Evolutionary conservation across 2,797 vertebrate species (phyloP).

Genomic region (Graptemys geographica): DNA sequence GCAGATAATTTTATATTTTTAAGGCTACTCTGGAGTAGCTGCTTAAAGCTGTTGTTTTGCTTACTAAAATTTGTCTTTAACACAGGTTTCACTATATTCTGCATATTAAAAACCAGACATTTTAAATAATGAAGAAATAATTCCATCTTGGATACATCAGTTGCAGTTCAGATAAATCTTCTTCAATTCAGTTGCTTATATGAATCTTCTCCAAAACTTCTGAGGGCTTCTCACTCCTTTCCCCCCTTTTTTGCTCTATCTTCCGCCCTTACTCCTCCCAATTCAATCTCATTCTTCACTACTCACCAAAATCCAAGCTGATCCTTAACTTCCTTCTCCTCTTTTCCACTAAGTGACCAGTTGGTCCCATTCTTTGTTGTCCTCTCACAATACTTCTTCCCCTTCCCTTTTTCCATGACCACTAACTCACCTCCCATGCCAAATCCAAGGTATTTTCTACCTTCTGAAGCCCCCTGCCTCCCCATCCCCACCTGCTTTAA

Average conservation of each 20-base stretch:
- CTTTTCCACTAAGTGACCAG: conserved; percentile 44
- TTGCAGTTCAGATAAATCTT: conserved; percentile 53
- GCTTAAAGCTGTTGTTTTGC: neutral
- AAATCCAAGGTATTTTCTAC: neutral
- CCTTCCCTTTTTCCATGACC: conserved; percentile 13
- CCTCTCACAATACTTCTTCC: conserved; percentile 2
- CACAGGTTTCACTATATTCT: conserved; percentile 31
- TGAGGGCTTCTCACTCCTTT: neutral
- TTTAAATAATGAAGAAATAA: conserved; percentile 35
- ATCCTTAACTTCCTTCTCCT: conserved; percentile 56
- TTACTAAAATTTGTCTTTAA: neutral
- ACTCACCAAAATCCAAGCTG: conserved; percentile 48
- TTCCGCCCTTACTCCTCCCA: neutral
- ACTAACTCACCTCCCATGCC: conserved; percentile 39
- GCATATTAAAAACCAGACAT: conserved; percentile 39
- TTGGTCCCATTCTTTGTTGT: neutral
- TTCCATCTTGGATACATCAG: conserved; percentile 22
- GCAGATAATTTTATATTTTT: neutral
- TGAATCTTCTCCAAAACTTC: conserved; percentile 6
- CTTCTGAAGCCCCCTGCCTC: neutral
- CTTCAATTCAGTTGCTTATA: neutral
- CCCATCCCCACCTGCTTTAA: conserved; percentile 1
- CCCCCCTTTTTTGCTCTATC: neutral
- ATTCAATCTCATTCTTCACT: conserved; percentile 57
- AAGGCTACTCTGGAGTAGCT: neutral